Percentiles rank a stretch among this genome's conserved stretches.
These are phyloP conservation scores for Oscheius sp. DNA, from an alignment of 2,888 invertebrate genomes.

Conservation along the genomic window DNA sequence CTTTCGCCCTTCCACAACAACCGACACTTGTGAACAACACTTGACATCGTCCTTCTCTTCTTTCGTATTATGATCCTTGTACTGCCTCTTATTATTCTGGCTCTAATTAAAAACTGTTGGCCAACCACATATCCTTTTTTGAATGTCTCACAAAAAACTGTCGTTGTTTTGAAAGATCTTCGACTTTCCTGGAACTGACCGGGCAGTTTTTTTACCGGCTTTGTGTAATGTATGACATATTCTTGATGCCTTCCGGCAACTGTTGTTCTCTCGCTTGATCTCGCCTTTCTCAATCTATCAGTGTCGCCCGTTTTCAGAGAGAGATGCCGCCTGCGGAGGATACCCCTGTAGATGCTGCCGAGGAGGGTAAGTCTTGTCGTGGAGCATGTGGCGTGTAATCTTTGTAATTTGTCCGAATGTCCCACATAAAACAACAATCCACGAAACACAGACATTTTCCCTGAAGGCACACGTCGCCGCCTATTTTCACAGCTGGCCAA, in stretches of 20 bases:
- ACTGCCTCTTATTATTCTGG: too few relatives aligned
- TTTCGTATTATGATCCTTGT: too few relatives aligned
- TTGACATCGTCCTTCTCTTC: background rate
- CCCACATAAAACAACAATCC: constrained; percentile 6
- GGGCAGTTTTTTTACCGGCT: background rate
- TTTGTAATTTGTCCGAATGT: constrained; percentile 6
- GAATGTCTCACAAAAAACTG: too few relatives aligned
- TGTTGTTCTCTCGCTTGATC: constrained; percentile 10
- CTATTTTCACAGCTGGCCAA: constrained; percentile 6
- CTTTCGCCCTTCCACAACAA: background rate
- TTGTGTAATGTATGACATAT: background rate
- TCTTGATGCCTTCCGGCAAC: constrained; percentile 5
- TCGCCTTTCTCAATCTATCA: too few relatives aligned
- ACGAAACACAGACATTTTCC: background rate
- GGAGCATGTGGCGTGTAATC: background rate
- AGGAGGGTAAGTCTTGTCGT: background rate
- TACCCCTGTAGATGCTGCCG: constrained; percentile 33
- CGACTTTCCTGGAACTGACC: background rate
- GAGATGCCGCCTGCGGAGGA: constrained; percentile 31
- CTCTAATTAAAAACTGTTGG: too few relatives aligned
- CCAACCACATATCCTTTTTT: too few relatives aligned
- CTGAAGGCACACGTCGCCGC: constrained; percentile 2
- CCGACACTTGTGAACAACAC: background rate
- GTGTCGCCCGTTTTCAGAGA: constrained; percentile 7
- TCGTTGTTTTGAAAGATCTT: too few relatives aligned